A percentile compares a stretch with the other conserved stretches of the same genome.
These are phyloP conservation scores for Guaruba guarouba DNA, from an alignment of 2,113 vertebrate species.

Conservation along the genomic window DNA sequence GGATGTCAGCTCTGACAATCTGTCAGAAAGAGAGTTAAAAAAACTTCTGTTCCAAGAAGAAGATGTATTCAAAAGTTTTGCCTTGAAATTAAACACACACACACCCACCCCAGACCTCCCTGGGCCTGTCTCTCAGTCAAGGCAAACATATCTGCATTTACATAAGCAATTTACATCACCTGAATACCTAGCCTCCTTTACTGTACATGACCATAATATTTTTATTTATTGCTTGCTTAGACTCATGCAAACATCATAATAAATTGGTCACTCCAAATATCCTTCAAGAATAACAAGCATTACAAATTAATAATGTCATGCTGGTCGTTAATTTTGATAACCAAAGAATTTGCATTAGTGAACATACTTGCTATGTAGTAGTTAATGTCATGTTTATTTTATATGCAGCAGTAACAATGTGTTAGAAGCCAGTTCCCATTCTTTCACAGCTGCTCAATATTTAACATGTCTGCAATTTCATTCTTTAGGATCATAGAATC, in stretches of 20 bases:
- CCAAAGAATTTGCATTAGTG: background rate
- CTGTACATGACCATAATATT: background rate
- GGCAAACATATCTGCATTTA: background rate
- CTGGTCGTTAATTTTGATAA: constrained; percentile 47
- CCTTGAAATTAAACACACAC: background rate
- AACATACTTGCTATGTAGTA: background rate
- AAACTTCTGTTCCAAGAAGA: background rate
- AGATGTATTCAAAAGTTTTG: background rate
- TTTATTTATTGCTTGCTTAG: background rate
- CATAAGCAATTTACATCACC: background rate
- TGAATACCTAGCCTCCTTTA: background rate
- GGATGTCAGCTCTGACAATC: background rate
- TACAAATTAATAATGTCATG: constrained; percentile 18
- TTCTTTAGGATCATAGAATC: background rate
- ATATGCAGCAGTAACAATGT: background rate
- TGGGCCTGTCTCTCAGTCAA: background rate
- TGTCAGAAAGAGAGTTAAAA: background rate
- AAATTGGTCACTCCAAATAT: background rate
- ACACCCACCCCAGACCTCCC: background rate
- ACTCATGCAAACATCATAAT: background rate
- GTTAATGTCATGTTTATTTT: background rate
- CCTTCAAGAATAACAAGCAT: background rate
- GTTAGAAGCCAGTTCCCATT: background rate
- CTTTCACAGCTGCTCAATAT: background rate
- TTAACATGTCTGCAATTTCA: background rate